These are phyloP conservation scores for Paramuricea clavata DNA, from an alignment of 92 coral and sea anemone genomes.

Conservation along the genomic window DNA sequence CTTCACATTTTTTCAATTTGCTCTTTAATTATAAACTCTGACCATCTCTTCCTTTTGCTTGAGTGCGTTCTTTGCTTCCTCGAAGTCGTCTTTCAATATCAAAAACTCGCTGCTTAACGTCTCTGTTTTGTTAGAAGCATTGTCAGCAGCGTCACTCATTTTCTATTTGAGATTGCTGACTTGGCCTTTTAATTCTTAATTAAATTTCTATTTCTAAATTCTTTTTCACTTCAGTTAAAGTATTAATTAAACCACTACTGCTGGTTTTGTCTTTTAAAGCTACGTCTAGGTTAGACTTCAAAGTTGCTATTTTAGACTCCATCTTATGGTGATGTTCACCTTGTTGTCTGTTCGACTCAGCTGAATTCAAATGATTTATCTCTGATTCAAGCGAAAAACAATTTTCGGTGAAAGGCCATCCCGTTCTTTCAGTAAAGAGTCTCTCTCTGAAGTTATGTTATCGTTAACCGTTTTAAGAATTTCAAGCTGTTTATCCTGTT, in stretches of 20 bases:
- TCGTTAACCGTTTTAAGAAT: conserved; percentile 55
- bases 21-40: conserved; percentile 62
- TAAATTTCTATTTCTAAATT: too few species aligned
- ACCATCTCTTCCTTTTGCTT: conserved; percentile 76
- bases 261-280: conserved; percentile 33
- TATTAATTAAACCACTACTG: background rate
- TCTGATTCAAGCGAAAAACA: too few species aligned
- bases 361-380: conserved; percentile 71
- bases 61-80: conserved; percentile 39
- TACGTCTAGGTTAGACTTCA: conserved; percentile 38
- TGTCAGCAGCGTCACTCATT: conserved; percentile 39
- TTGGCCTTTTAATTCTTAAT: conserved; percentile 44
- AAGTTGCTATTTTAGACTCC: background rate
- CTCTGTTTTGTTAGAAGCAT: conserved; percentile 58
- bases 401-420: conserved; percentile 61
- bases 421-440: conserved; percentile 54
- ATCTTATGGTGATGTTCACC: conserved; percentile 60
- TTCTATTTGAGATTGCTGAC: conserved; percentile 24
- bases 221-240: conserved; percentile 46
- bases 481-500: conserved; percentile 69
- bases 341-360: conserved; percentile 67
- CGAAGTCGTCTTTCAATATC: conserved; percentile 58
- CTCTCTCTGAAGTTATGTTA: conserved; percentile 44
- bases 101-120: conserved; percentile 61
- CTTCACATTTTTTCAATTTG: conserved; percentile 46